These are phyloP conservation scores for Eudasyphora cyanicolor DNA, from an alignment of 2,888 invertebrate genomes.

Conservation along the genomic window DNA sequence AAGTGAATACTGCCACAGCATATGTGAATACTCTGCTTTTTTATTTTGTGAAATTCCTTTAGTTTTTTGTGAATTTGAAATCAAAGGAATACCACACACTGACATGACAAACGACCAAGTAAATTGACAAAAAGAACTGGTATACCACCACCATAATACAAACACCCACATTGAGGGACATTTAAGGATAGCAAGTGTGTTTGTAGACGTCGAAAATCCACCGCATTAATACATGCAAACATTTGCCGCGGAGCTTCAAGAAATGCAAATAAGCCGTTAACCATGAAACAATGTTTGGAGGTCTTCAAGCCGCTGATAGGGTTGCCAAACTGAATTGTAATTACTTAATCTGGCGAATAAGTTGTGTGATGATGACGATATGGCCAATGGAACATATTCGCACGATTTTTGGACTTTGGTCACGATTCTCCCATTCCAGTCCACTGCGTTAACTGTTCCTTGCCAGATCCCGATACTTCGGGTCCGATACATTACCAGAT, in stretches of 20 bases:
- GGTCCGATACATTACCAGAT: too few species aligned
- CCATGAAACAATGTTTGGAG: background rate
- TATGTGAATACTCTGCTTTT: conserved; percentile 18
- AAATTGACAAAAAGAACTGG: background rate
- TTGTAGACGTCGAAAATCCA: background rate
- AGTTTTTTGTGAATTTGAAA: conserved; percentile 47
- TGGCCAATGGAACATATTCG: too few species aligned
- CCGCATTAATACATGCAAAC: too few species aligned
- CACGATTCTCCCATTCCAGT: too few species aligned
- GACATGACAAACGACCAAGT: background rate
- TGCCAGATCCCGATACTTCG: too few species aligned
- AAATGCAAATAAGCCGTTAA: background rate
- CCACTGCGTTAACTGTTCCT: too few species aligned
- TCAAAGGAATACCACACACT: conserved; percentile 26
- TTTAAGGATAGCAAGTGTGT: background rate
- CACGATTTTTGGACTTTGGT: too few species aligned
- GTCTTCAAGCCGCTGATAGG: background rate
- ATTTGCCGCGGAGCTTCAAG: background rate
- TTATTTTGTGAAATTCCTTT: background rate
- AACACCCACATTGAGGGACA: background rate
- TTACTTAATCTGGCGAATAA: too few species aligned
- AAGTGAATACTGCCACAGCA: conserved; percentile 9
- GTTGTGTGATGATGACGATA: too few species aligned
- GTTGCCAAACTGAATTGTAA: background rate
- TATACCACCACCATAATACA: background rate